A percentile compares a stretch with the other conserved stretches of the same genome.
phyloP scores from a whole-genome alignment of 1,140 invertebrate genomes.

The Diachasma alloeum region DNA sequence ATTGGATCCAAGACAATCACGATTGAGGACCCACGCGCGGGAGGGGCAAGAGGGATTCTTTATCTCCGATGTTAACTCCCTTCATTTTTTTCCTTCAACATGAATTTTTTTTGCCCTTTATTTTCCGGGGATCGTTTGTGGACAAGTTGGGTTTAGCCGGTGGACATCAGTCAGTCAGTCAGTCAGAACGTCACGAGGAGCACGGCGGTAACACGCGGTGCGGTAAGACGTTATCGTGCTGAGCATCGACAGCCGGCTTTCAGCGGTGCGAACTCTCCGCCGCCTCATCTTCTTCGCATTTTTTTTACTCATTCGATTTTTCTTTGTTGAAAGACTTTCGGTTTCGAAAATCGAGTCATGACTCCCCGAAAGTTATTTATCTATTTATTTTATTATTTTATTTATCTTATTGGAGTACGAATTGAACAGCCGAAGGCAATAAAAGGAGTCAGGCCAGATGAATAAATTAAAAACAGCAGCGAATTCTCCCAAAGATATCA shows the following conservation, averaged over 20 bases:
- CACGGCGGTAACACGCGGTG: constrained; percentile 43
- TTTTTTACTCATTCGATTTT: neutral
- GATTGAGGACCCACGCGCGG: neutral
- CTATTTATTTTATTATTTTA: too few relatives aligned
- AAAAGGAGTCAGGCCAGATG: too few relatives aligned
- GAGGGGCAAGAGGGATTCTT: neutral
- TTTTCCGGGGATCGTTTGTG: neutral
- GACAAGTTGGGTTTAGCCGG: constrained; percentile 3
- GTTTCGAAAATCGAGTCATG: too few relatives aligned
- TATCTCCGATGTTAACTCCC: neutral
- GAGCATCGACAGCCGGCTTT: constrained; percentile 62
- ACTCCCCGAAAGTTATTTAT: too few relatives aligned
- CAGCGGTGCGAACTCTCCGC: constrained; percentile 34
- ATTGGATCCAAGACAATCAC: neutral
- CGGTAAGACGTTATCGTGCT: constrained; percentile 60
- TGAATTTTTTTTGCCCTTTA: neutral
- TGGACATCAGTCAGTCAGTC: constrained; percentile 45
- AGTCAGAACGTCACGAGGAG: constrained; percentile 43
- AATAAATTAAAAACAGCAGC: too few relatives aligned
- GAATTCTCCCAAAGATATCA: too few relatives aligned
- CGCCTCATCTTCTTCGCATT: neutral
- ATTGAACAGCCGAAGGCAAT: too few relatives aligned
- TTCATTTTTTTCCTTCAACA: neutral
- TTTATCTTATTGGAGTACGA: too few relatives aligned
- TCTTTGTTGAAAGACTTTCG: neutral